phyloP scores from a whole-genome alignment of 2,888 invertebrate genomes.

The Sinelater perroti region DNA sequence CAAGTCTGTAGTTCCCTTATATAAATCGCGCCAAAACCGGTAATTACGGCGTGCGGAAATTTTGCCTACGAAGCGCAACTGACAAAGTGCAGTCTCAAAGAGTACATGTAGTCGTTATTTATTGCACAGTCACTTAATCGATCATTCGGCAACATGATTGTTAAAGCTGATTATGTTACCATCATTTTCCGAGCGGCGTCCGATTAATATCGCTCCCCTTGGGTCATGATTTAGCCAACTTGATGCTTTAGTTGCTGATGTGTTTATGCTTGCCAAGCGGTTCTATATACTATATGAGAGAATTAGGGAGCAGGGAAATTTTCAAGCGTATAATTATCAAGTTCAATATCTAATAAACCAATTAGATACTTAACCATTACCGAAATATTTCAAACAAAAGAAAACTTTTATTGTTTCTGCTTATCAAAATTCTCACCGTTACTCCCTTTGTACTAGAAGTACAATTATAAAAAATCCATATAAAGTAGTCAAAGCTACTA shows the following conservation, averaged over 20 bases:
- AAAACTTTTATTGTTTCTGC: no score
- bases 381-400: no score
- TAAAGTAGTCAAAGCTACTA: no score
- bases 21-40: not conserved
- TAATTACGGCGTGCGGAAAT: conserved; percentile 30
- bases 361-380: no score
- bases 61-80: conserved; percentile 24
- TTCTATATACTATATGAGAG: conserved; percentile 41
- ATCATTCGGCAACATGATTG: conserved; percentile 48
- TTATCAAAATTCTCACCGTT: not conserved
- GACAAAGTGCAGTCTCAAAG: conserved; percentile 7
- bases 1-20: not conserved
- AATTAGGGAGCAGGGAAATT: conserved; percentile 3
- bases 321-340: no score
- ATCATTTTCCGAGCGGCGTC: conserved; percentile 46
- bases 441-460: no score
- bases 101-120: conserved; percentile 34
- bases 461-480: no score
- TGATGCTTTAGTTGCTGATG: conserved; percentile 48
- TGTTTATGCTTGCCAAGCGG: conserved; percentile 45
- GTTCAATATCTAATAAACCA: no score
- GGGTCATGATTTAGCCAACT: conserved; percentile 47
- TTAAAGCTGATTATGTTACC: conserved; percentile 49
- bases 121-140: conserved; percentile 46
- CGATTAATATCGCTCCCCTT: conserved; percentile 49